Conservation (phyloP, 2,888 invertebrate genomes). For the Busseola fusca region DNA sequence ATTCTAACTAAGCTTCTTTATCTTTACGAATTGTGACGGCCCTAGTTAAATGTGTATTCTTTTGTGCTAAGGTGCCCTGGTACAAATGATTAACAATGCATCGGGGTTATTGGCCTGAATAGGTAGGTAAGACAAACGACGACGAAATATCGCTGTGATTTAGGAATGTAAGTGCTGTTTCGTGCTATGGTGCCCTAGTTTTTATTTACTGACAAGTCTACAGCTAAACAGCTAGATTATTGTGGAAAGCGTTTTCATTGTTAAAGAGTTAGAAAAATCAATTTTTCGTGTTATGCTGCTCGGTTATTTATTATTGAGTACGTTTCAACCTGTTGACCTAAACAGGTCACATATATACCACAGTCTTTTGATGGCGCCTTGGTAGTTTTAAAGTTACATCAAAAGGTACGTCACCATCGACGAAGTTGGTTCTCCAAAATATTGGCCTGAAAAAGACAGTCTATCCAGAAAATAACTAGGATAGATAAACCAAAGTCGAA, state of each 20-base stretch:
- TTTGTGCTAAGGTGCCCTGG: conserved; percentile 3
- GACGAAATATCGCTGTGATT: neutral
- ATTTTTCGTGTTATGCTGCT: neutral
- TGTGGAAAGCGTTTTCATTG: neutral
- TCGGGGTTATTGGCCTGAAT: conserved; percentile 9
- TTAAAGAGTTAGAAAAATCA: neutral
- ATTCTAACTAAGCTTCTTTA: conserved; percentile 24
- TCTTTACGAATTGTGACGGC: conserved; percentile 10
- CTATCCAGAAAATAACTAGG: neutral
- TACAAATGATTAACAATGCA: no score
- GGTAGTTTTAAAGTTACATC: no score
- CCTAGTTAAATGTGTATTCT: conserved; percentile 26
- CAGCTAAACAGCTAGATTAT: neutral
- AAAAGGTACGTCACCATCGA: neutral
- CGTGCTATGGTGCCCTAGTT: neutral
- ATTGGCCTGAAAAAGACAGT: neutral
- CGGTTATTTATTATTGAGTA: conserved; percentile 7
- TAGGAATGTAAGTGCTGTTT: conserved; percentile 5
- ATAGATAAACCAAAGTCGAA: conserved; percentile 2
- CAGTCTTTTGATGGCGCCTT: no score
- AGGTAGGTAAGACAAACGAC: neutral
- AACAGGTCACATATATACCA: neutral
- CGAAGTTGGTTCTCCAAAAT: neutral
- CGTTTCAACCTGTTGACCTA: neutral
- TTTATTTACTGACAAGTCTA: neutral